Base-by-base conservation (phyloP, 2,888 invertebrate species). In the Sialis lutaria region DNA sequence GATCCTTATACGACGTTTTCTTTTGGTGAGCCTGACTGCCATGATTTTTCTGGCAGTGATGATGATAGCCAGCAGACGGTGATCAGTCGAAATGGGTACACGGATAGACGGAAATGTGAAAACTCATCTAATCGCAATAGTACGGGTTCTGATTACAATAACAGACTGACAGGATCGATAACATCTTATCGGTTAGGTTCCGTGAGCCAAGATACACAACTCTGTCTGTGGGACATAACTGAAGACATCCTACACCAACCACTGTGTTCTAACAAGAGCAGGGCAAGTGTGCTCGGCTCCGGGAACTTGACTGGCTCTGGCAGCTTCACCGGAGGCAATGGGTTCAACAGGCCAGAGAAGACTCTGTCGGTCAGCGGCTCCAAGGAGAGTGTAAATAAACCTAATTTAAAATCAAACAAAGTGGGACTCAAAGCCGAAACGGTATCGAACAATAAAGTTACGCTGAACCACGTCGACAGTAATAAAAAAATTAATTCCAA, bases 221-320 rank as follows among this genome's bases (percentile, higher is more conserved):
- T 98, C 53, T 97, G 97, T 67, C 70, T 98, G 53, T 98, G 98
- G 98, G 98, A 98, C 64, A 77, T 98, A 50, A 96, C 95, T 9
- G 93, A 96, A 62, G 97, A 98, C 61, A 81, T 93, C 49, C 67
- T 98, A 48, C 70, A 80, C 55, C 85, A 85, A 58, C 84, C 87
- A n/a, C 68, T 68, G 48, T 64, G 64, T 50, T 58, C 62, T 33
- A 44, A 44, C 30, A 67, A 68, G 49, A 64, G 64, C 45, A 56
- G 68, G 50, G 62, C 63, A 8, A 59, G 62, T 12, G 57, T 61
- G 5, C 59, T 61, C 30, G 52, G 53, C 43, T 60, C 62, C 9
- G 60, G 61, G 31, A 57, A 56, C 6, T 58, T 63, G 45, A 54
- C 60, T 1, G 58, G 60, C 1, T 60, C 62, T 4, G 64, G 63